A percentile compares a stretch with the other conserved stretches of the same genome.
phyloP scores from a whole-genome alignment of 1,140 invertebrate genomes.

The Meloidogyne floridensis region DNA sequence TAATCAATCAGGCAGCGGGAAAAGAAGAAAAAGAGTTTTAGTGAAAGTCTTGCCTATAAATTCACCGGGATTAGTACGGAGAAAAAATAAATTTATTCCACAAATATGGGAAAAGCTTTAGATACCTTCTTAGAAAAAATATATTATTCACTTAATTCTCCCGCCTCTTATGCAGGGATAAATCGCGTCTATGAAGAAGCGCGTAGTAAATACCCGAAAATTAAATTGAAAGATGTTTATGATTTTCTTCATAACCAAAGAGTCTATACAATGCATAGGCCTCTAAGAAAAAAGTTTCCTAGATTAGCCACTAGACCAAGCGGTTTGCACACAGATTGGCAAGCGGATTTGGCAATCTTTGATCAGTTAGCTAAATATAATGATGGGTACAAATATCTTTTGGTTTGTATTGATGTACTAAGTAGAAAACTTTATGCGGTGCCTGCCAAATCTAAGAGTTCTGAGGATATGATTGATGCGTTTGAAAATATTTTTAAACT shows the following conservation, averaged over 20 bases:
- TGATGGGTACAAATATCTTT: constrained; percentile 37
- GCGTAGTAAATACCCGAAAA: constrained; percentile 14
- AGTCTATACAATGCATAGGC: constrained; percentile 36
- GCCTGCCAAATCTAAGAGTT: constrained; percentile 32
- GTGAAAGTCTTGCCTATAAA: not conserved
- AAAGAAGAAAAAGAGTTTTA: not conserved
- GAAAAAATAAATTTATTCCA: not conserved
- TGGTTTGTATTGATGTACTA: constrained; percentile 43
- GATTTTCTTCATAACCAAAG: constrained; percentile 27
- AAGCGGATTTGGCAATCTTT: constrained; percentile 38
- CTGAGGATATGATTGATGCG: constrained; percentile 29
- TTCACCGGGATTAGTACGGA: not conserved
- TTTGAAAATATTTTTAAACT: constrained; percentile 33
- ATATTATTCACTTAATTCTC: constrained; percentile 33
- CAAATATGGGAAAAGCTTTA: constrained; percentile 22
- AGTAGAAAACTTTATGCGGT: constrained; percentile 41
- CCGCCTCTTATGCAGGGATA: constrained; percentile 21
- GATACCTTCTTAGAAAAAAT: constrained; percentile 19
- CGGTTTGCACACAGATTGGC: constrained; percentile 41
- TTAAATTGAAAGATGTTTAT: constrained; percentile 8
- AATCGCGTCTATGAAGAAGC: constrained; percentile 29
- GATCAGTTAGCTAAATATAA: constrained; percentile 27
- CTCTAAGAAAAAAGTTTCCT: constrained; percentile 5
- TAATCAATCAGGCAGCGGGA: too few species aligned
- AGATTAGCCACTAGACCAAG: constrained; percentile 21